These are phyloP conservation scores for Thaleichthys pacificus DNA, from an alignment of 2,797 vertebrate genomes.

Conservation along the genomic window DNA sequence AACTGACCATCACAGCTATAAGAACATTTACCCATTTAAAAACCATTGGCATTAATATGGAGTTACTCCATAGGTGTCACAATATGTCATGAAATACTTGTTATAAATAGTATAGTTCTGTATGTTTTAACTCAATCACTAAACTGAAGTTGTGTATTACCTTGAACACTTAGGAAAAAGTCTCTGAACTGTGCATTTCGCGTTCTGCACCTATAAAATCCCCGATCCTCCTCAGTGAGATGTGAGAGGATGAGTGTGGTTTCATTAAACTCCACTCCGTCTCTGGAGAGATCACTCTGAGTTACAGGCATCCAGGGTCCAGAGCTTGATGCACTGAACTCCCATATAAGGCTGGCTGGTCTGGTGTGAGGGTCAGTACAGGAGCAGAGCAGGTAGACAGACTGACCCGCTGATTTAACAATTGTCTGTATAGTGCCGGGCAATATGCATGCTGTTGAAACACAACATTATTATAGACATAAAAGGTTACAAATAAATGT, in stretches of 20 bases:
- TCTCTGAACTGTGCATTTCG: neutral
- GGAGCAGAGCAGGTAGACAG: neutral
- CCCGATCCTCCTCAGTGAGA: neutral
- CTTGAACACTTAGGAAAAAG: neutral
- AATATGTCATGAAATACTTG: too few species aligned
- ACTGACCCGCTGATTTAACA: neutral
- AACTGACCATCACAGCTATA: too few species aligned
- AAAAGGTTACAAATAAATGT: too few species aligned
- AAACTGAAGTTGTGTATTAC: neutral
- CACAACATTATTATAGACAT: neutral
- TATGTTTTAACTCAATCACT: neutral
- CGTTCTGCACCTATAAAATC: neutral
- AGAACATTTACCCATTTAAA: too few species aligned
- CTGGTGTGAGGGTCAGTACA: neutral
- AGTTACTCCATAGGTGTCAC: too few species aligned
- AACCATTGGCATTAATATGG: too few species aligned
- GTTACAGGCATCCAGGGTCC: neutral
- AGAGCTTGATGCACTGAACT: neutral
- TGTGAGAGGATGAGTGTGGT: neutral
- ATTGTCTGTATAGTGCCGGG: neutral
- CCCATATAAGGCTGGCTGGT: neutral
- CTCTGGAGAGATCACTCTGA: neutral
- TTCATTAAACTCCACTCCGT: neutral
- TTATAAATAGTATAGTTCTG: neutral
- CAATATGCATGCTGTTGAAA: conserved; percentile 1